Evolutionary conservation across 2,888 invertebrate species (phyloP), one percentile per base, ranked within the genome.

Genomic region (Cheilosia scutellata): DNA sequence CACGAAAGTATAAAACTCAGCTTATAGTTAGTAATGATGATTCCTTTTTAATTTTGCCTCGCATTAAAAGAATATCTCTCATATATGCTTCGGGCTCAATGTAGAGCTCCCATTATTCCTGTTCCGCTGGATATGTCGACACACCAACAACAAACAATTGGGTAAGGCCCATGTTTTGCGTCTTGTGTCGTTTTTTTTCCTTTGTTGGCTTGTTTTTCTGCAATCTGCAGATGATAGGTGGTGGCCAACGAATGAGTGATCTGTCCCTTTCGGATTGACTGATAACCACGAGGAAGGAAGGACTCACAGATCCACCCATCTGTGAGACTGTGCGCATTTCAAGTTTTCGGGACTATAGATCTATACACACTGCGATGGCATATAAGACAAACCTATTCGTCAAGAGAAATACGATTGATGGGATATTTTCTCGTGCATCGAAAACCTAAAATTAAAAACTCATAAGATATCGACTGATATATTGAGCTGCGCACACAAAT

Each of bases 391-490:
- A 71, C 72, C 76, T 57, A 79, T 60, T 60, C 55, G 57, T 82
- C 53, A 40, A 27, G 88, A 89, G 89, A 90, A 91, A 91, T 90
- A 89, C 92, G 90, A 91, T 91, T 91, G 91, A 91, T 91, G 91
- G 88, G 88, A 88, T 84, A 55, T 87, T 87, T 80, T 83, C 70
- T 87, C 76, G 58, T 86, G 86, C 79, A 68, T 83, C 88, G 89
- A 89, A 89, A 90, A 90, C 91, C 91, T 91, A 91, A 92, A 91
- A 91, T 91, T 91, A 91, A 92, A 91, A 91, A 91, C 91, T 91
- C 91, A 91, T 91, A 91, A 91, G 91, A 91, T 91, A 91, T 91
- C 92, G 91, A 92, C 92, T 91, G 91, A 92, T 90, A 91, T 92
- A 91, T 91, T 92, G 92, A 91, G 91, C 90, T 90, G 91, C 91